Evolutionary conservation across 2,888 invertebrate genomes (phyloP), one percentile per base, ranked within the genome.

Genomic region (Digitonthophagus gazella): DNA sequence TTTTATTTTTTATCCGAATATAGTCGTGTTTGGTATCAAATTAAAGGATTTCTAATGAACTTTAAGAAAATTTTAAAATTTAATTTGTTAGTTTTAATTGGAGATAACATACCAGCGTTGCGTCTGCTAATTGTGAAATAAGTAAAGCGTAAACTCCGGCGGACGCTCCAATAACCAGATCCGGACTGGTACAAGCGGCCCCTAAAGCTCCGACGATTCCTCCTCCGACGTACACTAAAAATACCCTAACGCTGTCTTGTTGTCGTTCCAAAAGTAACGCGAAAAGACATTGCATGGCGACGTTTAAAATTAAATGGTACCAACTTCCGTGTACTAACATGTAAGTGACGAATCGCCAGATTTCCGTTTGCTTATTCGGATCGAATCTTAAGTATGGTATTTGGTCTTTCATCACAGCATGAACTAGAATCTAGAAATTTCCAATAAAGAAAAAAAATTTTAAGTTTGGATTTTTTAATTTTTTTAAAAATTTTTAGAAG

Each of bases 81-180:
- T n/a, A n/a, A n/a, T n/a, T n/a, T n/a, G n/a, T n/a, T n/a, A n/a
- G n/a, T n/a, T n/a, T n/a, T n/a, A n/a, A n/a, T n/a, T n/a, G n/a
- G n/a, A n/a, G n/a, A n/a, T n/a, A n/a, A n/a, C n/a, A 82, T 82
- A 90, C 90, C 84, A 94, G 84, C 78, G 91, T 85, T 73, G 95
- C 89, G 83, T 96, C 93, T 65, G 96, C 90, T 68, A 96, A 84
- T 81, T 96, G 94, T 71, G 96, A 93, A 65, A 93, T 91, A 71
- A 96, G 87, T 73, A 97, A 84, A 18, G 95, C 93, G 82, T 96
- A 97, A 67, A 96, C 94, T 4, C 96, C 96, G 0, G 94, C 96
- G 0, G 95, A 95, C 54, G 96, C 93, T 15, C 97, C 97, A 64
- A 95, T 91, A 75, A 97, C 88, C 76, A 89, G 88, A 70, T 92